Evolutionary conservation across 1,140 invertebrate species (phyloP).

Genomic region (Zeugodacus cucurbitae): DNA sequence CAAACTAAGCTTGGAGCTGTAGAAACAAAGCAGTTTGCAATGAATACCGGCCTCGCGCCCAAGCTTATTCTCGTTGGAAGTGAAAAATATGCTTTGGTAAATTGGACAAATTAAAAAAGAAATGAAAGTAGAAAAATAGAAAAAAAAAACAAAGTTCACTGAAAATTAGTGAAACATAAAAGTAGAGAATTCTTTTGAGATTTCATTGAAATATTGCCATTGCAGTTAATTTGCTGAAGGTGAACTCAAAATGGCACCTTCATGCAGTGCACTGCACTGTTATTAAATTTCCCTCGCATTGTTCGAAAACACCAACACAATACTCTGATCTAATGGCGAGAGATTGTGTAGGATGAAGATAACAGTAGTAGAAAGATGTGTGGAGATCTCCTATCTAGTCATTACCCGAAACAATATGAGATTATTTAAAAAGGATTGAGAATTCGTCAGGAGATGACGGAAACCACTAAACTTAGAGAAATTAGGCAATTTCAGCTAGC

Average conservation of each 20-base stretch:
- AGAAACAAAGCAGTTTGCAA: neutral
- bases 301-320: too few species aligned
- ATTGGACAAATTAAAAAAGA: neutral
- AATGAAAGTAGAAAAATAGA: neutral
- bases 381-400: too few species aligned
- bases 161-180: slow-evolving; percentile 31
- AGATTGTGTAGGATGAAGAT: too few species aligned
- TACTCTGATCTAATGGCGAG: too few species aligned
- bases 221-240: neutral
- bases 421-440: too few species aligned
- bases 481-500: too few species aligned
- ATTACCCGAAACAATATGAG: too few species aligned
- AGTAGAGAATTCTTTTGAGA: slow-evolving; percentile 21
- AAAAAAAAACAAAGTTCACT: neutral
- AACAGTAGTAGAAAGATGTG: too few species aligned
- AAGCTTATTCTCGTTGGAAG: neutral
- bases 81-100: slow-evolving; percentile 6
- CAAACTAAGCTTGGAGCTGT: neutral
- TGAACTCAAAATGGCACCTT: neutral
- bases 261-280: neutral
- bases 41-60: neutral
- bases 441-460: too few species aligned
- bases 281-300: too few species aligned
- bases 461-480: too few species aligned
- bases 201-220: neutral